These are phyloP conservation scores for Rugalucina vietnamica DNA, from an alignment of 2,888 invertebrate genomes.

Conservation along the genomic window DNA sequence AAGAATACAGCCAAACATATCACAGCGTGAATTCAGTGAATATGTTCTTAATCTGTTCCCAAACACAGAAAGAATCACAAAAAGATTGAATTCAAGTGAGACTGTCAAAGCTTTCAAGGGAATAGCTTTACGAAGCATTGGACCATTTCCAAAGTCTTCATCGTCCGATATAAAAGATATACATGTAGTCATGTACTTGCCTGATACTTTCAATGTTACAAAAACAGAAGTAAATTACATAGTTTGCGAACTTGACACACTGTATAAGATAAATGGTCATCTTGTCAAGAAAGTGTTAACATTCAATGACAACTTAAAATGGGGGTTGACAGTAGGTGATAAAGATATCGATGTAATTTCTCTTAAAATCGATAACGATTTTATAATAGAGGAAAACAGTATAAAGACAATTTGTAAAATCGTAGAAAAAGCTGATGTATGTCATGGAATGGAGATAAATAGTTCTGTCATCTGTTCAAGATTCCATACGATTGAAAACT, in stretches of 20 bases:
- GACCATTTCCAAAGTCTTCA: too few species aligned
- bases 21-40: not conserved
- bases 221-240: too few species aligned
- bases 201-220: too few species aligned
- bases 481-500: conserved; percentile 31
- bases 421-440: conserved; percentile 22
- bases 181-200: too few species aligned
- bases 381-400: conserved; percentile 19
- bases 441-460: conserved; percentile 30
- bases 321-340: conserved; percentile 24
- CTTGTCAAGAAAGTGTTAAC: not conserved
- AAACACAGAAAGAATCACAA: not conserved
- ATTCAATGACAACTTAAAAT: conserved; percentile 7
- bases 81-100: not conserved
- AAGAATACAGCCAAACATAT: not conserved
- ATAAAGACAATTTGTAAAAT: conserved; percentile 22
- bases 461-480: conserved; percentile 37
- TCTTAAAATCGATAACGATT: conserved; percentile 13
- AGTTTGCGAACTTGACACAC: too few species aligned
- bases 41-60: conserved; percentile 1
- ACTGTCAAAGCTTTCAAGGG: too few species aligned
- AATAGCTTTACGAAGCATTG: too few species aligned
- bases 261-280: not conserved
- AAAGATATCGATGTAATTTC: conserved; percentile 2
- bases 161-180: too few species aligned